Evolutionary conservation across 2,888 invertebrate species (phyloP).

Genomic region (Ophraella communa): DNA sequence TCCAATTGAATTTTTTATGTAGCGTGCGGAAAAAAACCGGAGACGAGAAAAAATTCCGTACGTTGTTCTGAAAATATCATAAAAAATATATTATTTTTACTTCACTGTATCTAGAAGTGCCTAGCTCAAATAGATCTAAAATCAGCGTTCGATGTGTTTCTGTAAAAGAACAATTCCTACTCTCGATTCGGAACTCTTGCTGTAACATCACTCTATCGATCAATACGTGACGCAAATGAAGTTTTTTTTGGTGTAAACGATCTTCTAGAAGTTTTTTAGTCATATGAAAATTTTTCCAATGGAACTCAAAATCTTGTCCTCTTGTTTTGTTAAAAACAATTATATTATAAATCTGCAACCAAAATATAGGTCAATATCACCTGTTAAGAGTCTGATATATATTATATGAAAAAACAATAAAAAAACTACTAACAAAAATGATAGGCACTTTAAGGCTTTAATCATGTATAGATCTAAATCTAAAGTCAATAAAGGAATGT

Average conservation of each 20-base stretch:
- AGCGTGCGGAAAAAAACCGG: no score
- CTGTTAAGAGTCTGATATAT: no score
- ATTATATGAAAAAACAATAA: no score
- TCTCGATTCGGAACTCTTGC: constrained; percentile 65
- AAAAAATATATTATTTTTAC: constrained; percentile 54
- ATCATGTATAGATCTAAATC: no score
- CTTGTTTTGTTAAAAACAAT: constrained; percentile 65
- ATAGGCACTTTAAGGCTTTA: no score
- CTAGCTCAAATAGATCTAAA: constrained; percentile 67
- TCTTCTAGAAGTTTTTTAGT: constrained; percentile 70
- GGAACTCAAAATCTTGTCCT: constrained; percentile 67
- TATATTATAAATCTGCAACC: constrained; percentile 71
- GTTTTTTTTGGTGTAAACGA: constrained; percentile 67
- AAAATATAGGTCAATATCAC: no score
- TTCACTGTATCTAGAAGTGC: constrained; percentile 72
- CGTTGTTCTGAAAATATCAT: not conserved
- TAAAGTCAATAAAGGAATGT: no score
- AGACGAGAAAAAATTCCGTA: no score
- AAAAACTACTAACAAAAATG: no score
- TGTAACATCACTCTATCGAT: constrained; percentile 73
- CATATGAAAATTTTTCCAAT: constrained; percentile 71
- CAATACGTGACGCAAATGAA: constrained; percentile 68
- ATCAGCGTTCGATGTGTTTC: constrained; percentile 68
- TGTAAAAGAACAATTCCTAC: constrained; percentile 63
- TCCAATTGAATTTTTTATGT: no score